Percentiles rank a stretch among this genome's conserved stretches.
Evolutionary conservation across 2,888 invertebrate genomes (phyloP).

Genomic region (Lepidochitona cinerea): DNA sequence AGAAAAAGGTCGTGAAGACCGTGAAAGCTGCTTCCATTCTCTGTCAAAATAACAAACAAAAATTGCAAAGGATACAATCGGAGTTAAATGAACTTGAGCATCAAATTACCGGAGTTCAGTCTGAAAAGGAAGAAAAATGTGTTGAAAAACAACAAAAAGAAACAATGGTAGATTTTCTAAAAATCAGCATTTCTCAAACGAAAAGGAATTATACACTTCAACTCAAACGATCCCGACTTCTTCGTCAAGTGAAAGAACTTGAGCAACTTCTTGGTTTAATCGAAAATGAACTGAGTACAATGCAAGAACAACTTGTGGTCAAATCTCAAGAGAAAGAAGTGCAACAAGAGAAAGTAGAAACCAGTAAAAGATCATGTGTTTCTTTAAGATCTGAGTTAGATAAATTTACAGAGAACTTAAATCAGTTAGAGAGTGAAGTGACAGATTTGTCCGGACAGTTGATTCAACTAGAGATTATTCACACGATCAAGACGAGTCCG

Average conservation of each 20-base stretch:
- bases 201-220: constrained; percentile 64
- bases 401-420: constrained; percentile 54
- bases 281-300: constrained; percentile 50
- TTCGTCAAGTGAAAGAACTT: constrained; percentile 58
- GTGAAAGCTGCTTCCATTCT: constrained; percentile 57
- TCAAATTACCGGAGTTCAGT: constrained; percentile 48
- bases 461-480: constrained; percentile 63
- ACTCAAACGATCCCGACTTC: constrained; percentile 56
- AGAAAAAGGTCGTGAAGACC: constrained; percentile 55
- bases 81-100: constrained; percentile 59
- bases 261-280: constrained; percentile 51
- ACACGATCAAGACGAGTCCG: constrained; percentile 65
- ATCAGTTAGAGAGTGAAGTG: constrained; percentile 60
- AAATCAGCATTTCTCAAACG: constrained; percentile 64
- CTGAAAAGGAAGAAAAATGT: constrained; percentile 47
- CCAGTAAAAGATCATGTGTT: constrained; percentile 52
- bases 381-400: constrained; percentile 57
- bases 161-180: constrained; percentile 66
- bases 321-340: constrained; percentile 55
- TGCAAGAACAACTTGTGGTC: constrained; percentile 51
- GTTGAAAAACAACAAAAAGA: constrained; percentile 64
- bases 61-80: constrained; percentile 53
- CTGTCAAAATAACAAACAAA: constrained; percentile 58
- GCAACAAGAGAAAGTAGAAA: constrained; percentile 52
- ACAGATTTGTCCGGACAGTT: constrained; percentile 54